Base-by-base conservation (phyloP, 2,113 vertebrate species). In the Gymnobelideus leadbeateri region DNA sequence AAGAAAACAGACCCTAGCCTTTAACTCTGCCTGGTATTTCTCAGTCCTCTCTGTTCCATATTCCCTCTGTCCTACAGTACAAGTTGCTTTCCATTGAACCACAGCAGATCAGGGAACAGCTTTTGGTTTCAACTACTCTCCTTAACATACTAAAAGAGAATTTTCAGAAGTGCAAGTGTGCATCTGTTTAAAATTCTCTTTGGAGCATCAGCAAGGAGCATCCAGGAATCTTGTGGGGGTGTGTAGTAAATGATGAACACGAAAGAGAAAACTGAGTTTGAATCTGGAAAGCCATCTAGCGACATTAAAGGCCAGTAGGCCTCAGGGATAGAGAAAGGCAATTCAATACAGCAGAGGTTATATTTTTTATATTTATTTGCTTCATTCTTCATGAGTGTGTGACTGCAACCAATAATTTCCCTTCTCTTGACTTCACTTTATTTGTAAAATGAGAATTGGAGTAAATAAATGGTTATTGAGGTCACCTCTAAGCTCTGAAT, bases 91-190 rank as follows among this genome's bases (percentile, higher is more conserved):
- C 25, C 47, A 8, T 28, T n/a, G 26, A 92, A 26, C 4, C 43
- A n/a, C 0, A 1, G 8, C 4, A 3, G 3, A 0, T 25, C 5
- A 2, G 9, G 23, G 92, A 51, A 14, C 2, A 2, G 7, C 0
- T 21, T 11, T n/a, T 49, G 28, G 37, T 49, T 91, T 57, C 5
- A 57, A 55, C 8, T 8, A 24, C 84, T 24, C 10, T 0, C 10
- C 47, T 43, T 2, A 28, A 23, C 9, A 26, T 0, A 8, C 0
- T 9, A 89, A 54, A 49, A 37, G 52, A n/a, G 28, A 2, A 1
- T 0, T 9, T 90, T 55, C 52, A 24, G 3, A 47, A 50, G 0
- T 84, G n/a, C 31, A 14, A 77, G 14, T 77, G 37, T 77, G 61
- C 19, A 4, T 43, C n/a, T 84, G n/a, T 21, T 84, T 84, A 84